Conservation (phyloP, 2,113 vertebrate species). For the Oxyruncus cristatus region DNA sequence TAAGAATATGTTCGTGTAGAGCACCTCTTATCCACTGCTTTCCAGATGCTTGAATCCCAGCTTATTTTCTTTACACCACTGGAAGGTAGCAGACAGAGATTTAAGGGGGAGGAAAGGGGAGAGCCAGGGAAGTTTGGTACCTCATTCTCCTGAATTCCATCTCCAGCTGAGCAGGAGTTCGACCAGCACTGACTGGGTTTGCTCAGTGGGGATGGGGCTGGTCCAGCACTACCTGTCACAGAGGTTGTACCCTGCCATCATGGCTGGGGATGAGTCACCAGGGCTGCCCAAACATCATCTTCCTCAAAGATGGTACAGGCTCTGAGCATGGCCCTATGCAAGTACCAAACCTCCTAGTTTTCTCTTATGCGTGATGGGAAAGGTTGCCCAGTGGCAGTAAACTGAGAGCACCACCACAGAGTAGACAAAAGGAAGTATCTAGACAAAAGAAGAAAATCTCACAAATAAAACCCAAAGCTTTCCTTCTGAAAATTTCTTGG, state of each 20-base stretch:
- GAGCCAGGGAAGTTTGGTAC: not conserved
- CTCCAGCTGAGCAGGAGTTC: not conserved
- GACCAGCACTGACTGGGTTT: fast-evolving
- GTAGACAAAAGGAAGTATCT: not conserved
- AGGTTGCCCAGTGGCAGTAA: not conserved
- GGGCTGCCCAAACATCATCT: not conserved
- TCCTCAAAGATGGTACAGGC: fast-evolving
- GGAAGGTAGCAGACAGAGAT: not conserved
- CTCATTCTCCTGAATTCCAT: not conserved
- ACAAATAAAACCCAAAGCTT: not conserved
- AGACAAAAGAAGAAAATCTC: not conserved
- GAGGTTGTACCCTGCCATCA: not conserved
- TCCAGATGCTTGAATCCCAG: not conserved
- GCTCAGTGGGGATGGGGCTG: not conserved
- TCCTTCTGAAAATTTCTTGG: not conserved
- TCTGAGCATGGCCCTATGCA: fast-evolving
- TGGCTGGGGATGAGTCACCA: not conserved
- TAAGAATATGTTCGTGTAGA: not conserved
- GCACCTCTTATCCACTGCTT: not conserved
- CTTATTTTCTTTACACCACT: not conserved
- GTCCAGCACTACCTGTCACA: not conserved
- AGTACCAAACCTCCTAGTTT: not conserved
- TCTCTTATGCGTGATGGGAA: not conserved
- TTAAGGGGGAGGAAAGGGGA: not conserved
- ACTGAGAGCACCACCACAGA: not conserved